Conservation (phyloP, 2,888 invertebrate genomes). For the Lathronympha strigana region DNA sequence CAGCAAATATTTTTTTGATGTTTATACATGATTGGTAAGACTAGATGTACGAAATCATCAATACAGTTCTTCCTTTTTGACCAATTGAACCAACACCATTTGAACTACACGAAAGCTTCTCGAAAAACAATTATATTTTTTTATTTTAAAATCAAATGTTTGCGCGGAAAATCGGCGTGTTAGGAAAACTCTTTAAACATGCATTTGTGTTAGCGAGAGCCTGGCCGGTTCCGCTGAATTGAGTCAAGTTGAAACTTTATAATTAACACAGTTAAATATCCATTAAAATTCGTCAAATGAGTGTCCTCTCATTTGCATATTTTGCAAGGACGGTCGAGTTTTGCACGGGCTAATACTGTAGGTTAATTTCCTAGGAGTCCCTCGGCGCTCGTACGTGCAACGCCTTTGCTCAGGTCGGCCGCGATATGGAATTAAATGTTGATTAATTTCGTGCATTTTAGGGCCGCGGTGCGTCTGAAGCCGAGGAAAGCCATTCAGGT, state of each 20-base stretch:
- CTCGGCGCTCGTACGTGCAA: constrained; percentile 65
- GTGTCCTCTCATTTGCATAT: constrained; percentile 78
- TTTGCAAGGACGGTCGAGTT: constrained; percentile 69
- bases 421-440: constrained; percentile 79
- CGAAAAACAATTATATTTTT: too few species aligned
- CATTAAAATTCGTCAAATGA: constrained; percentile 80
- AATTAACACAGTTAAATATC: constrained; percentile 79
- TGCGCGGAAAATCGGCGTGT: constrained; percentile 12
- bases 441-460: constrained; percentile 77
- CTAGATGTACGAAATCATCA: not conserved
- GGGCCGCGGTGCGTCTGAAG: constrained; percentile 55
- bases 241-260: constrained; percentile 70
- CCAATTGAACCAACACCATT: too few species aligned
- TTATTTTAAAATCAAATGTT: too few species aligned
- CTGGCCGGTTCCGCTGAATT: constrained; percentile 54
- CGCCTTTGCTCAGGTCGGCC: constrained; percentile 58
- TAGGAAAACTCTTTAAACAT: constrained; percentile 58
- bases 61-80: too few species aligned
- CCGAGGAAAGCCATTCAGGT: constrained; percentile 65
- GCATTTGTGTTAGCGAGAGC: constrained; percentile 53
- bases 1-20: too few species aligned
- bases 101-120: too few species aligned
- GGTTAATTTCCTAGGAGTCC: constrained; percentile 76
- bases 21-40: constrained; percentile 6
- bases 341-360: constrained; percentile 62